Percentiles rank a stretch among this genome's conserved stretches.
These are phyloP conservation scores for Capitulum mitella DNA, from an alignment of 2,888 invertebrate genomes.

Conservation along the genomic window DNA sequence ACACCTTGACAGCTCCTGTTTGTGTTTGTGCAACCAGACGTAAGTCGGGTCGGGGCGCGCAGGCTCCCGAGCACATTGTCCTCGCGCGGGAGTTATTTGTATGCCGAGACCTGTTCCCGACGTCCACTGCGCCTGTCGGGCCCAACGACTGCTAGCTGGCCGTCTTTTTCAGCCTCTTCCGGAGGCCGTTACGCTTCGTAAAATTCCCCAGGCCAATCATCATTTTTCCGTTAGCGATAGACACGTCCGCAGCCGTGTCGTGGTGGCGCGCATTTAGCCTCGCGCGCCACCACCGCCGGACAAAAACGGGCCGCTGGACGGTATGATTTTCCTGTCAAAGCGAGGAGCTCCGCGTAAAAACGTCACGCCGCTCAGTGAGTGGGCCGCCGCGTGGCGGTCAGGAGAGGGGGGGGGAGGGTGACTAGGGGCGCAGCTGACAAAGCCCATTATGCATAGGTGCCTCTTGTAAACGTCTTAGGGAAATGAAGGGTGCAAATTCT, in stretches of 20 bases:
- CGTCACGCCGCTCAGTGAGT: neutral
- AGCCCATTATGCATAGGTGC: too few species aligned
- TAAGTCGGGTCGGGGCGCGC: neutral
- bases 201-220: neutral
- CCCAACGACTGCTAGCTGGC: too few species aligned
- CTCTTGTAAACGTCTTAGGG: too few species aligned
- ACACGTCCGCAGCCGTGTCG: neutral
- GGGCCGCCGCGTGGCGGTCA: neutral
- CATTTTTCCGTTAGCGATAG: neutral
- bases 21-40: neutral
- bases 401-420: too few species aligned
- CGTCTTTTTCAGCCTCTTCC: too few species aligned
- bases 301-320: neutral
- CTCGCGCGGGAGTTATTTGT: too few species aligned
- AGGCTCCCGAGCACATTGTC: too few species aligned
- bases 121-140: too few species aligned
- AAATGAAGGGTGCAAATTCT: too few species aligned
- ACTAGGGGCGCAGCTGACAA: too few species aligned
- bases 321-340: conserved; percentile 15
- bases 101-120: too few species aligned
- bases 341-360: neutral
- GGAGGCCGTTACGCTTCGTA: neutral
- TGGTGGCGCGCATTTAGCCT: neutral
- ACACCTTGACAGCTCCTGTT: neutral
- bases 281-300: neutral